phyloP scores from a whole-genome alignment of 2,113 vertebrate genomes.

The Percina caprodes region DNA sequence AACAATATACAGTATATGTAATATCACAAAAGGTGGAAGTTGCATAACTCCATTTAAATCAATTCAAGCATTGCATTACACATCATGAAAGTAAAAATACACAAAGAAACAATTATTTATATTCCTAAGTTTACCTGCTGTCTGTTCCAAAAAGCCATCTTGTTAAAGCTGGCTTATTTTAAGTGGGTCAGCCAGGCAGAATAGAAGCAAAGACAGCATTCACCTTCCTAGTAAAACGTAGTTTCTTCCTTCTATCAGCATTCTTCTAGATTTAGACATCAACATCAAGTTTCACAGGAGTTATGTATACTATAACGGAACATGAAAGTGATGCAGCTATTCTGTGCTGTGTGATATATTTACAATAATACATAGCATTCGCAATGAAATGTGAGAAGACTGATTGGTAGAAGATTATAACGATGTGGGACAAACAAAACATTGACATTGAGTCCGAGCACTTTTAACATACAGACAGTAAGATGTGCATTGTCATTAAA shows the following conservation, averaged over 20 bases:
- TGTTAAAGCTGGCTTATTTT: neutral
- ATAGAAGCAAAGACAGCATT: neutral
- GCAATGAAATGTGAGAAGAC: neutral
- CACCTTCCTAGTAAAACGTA: neutral
- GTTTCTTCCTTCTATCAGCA: neutral
- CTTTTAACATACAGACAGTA: neutral
- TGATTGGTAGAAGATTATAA: neutral
- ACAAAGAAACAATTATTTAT: neutral
- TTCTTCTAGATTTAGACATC: neutral
- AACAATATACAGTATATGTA: neutral
- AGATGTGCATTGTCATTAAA: neutral
- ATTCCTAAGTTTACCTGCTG: neutral
- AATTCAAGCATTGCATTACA: neutral
- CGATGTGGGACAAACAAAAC: neutral
- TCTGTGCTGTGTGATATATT: neutral
- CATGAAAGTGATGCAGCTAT: neutral
- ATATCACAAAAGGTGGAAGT: neutral
- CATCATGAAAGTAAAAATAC: neutral
- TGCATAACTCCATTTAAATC: neutral
- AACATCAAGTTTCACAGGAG: neutral
- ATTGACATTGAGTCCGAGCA: neutral
- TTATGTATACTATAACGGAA: neutral
- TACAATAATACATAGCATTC: neutral
- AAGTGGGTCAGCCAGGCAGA: neutral
- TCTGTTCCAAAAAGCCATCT: neutral